Evolutionary conservation across 2,797 vertebrate species (phyloP).

Genomic region (Psittacula echo): DNA sequence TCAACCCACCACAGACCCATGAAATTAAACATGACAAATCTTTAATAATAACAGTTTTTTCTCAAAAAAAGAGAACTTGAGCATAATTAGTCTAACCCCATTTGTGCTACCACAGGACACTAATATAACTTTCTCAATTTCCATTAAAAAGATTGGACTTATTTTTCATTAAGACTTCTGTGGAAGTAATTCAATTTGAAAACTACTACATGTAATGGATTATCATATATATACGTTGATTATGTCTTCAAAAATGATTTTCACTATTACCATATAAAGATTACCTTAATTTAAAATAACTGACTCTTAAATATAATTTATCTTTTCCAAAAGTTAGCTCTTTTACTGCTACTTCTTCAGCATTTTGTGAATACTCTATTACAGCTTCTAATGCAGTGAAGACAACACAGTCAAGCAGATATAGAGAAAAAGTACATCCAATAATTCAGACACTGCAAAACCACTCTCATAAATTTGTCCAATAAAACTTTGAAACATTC

Average conservation of each 20-base stretch:
- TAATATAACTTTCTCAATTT: neutral
- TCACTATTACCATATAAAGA: neutral
- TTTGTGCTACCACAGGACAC: neutral
- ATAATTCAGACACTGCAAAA: neutral
- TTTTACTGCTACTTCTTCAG: neutral
- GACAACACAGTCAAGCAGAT: neutral
- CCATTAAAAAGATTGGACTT: neutral
- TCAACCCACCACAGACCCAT: neutral
- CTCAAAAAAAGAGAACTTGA: neutral
- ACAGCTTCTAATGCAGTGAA: neutral
- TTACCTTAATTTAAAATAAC: neutral
- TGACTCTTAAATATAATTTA: neutral
- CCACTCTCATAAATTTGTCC: neutral
- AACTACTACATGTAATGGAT: neutral
- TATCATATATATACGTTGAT: neutral
- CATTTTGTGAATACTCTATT: neutral
- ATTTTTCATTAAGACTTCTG: neutral
- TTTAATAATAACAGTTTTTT: neutral
- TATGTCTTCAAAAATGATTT: neutral
- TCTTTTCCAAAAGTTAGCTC: neutral
- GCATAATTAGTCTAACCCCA: neutral
- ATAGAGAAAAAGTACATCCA: neutral
- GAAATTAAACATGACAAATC: neutral
- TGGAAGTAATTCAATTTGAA: neutral
- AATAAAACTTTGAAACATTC: neutral